Conservation (phyloP, 1,140 invertebrate species). For the Idris sp. region DNA sequence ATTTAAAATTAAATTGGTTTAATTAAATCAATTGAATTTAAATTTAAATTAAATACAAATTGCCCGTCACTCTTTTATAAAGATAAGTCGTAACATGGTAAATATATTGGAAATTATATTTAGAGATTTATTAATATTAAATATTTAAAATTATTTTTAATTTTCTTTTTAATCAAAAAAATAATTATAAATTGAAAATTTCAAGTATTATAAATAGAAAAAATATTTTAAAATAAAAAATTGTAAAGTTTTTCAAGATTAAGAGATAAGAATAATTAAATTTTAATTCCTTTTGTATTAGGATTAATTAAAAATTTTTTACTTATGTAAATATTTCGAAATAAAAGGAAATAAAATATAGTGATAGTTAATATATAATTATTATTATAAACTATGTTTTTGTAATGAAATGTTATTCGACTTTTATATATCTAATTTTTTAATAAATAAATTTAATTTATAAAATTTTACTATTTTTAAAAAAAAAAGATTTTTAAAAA, state of each 20-base stretch:
- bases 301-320: constrained; percentile 79
- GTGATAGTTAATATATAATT: constrained; percentile 79
- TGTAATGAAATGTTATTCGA: constrained; percentile 81
- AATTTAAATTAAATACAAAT: constrained; percentile 81
- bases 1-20: constrained; percentile 80
- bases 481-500: constrained; percentile 21
- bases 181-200: constrained; percentile 10
- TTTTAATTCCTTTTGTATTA: constrained; percentile 84
- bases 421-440: constrained; percentile 83
- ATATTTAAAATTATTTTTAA: constrained; percentile 12
- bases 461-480: constrained; percentile 14
- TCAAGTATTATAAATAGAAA: constrained; percentile 23
- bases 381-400: constrained; percentile 79
- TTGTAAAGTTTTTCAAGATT: no score
- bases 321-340: constrained; percentile 78
- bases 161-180: constrained; percentile 16
- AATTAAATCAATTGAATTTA: constrained; percentile 65
- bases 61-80: constrained; percentile 82
- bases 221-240: constrained; percentile 50
- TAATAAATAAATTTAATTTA: constrained; percentile 81
- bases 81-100: constrained; percentile 87
- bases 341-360: constrained; percentile 78
- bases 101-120: constrained; percentile 83
- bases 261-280: constrained; percentile 62
- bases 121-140: constrained; percentile 65